Evolutionary conservation across 2,888 invertebrate species (phyloP), one percentile per base, ranked within the genome.

Genomic region (Choreutis nemorana): DNA sequence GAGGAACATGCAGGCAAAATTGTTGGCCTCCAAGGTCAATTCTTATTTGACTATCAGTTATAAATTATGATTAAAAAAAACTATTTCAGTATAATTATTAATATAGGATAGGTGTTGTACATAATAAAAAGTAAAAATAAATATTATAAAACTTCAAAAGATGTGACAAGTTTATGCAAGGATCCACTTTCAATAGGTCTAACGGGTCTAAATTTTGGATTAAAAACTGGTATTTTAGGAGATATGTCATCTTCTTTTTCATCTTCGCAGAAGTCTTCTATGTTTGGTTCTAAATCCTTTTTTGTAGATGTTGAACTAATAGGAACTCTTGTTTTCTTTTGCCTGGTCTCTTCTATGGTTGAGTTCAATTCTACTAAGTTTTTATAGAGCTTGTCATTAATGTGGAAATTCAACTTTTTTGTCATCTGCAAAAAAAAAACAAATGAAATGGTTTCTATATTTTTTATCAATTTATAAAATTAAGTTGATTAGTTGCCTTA

Each of bases 321-420:
- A 5, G 46, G 18, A 1, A 51, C 32, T 36, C 45, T 51, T 36
- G 44, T 62, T 2, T 55, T 59, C 26, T 51, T 63, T 33, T 44
- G 65, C 15, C 34, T 52, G 2, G 46, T 33, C 31, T 50, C 50
- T 32, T 55, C 55, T 14, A 57, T 35, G 32, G 42, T 60, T n/a
- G 62, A 51, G 55, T 80, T 80, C 15, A 80, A 39, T 48, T 75
- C 77, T 7, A 80, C 62, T 1, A 80, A 50, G 34, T 80, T 72
- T 38, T 60, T 67, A 36, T 72, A 80, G 34, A 80, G 71, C 45
- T 50, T 67, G 26, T 80, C 71, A 40, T 77, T 72, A 28, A 70
- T 66, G 33, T 77, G 77, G 35, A 77, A 79, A 40, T 79, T 80
- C 7, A 79, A 42, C 29, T 60, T 66, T 37, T 67, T 75, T 23